Conservation (phyloP, 1,140 invertebrate species). For the Brachionus rotundiformis region DNA sequence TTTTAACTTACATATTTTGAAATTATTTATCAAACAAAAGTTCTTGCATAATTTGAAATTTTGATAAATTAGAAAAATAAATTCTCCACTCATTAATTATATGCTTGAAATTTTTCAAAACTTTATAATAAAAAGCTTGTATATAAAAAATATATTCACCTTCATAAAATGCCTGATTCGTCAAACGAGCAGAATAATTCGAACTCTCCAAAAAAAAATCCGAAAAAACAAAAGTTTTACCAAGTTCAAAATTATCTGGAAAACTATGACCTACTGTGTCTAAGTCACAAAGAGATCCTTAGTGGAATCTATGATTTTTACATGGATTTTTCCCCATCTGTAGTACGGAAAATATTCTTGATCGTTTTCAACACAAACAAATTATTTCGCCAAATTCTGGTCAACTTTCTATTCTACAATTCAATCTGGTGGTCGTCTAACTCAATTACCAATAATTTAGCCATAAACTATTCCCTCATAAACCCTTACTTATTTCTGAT, state of each 20-base stretch:
- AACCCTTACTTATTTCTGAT: background rate
- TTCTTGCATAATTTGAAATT: slow-evolving; percentile 40
- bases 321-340: slow-evolving; percentile 23
- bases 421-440: slow-evolving; percentile 33
- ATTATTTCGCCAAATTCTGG: background rate
- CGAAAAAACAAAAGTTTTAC: slow-evolving; percentile 25
- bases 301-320: slow-evolving; percentile 29
- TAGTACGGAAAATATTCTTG: background rate
- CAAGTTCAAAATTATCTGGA: slow-evolving; percentile 18
- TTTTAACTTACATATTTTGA: slow-evolving; percentile 15
- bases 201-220: background rate
- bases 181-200: background rate
- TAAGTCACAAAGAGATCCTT: slow-evolving; percentile 17
- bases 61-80: background rate
- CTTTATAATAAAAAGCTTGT: background rate
- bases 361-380: slow-evolving; percentile 3
- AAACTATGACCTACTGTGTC: background rate
- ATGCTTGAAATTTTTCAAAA: slow-evolving; percentile 19
- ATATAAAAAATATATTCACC: background rate
- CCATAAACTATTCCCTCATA: slow-evolving; percentile 25
- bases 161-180: background rate
- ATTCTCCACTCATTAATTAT: slow-evolving; percentile 13
- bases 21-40: background rate
- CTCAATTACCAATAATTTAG: slow-evolving; percentile 22
- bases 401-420: slow-evolving; percentile 32